Evolutionary conservation across 2,888 invertebrate genomes (phyloP), one percentile per base, ranked within the genome.

Genomic region (Parascotia fuliginaria): DNA sequence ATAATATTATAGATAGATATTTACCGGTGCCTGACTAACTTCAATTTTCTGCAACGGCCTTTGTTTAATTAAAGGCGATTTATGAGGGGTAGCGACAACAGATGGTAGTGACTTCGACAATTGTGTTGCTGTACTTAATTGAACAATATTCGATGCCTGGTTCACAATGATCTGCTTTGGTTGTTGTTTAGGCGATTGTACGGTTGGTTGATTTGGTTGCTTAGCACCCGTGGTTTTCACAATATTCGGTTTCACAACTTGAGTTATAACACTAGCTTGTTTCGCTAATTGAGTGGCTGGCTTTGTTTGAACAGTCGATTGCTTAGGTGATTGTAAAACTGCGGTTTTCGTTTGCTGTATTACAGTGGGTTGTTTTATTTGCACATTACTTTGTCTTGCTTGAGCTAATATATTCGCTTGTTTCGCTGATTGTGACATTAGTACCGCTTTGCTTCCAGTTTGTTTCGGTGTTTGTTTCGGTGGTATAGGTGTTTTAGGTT

Each of bases 21-120:
- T 67, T 42, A 86, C 85, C 60, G 73, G 61, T 22, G 72, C 56
- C 36, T 76, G 79, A 9, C 79, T 54, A 0, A 73, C 65, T 37
- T 88, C 90, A 22, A 75, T 61, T 55, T 86, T 87, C 41, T 77
- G 77, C 36, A 85, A 55, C 3, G 87, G 81, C 50, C 89, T 77
- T 55, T 85, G 89, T 61, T 87, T 87, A 16, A 84, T 75, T 11
- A 90, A 64, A 16, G 89, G 87, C 6, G 88, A 80, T 43, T 85
- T 85, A 28, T 80, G 79, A 0, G 86, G 79, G 7, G 85, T 60
- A 0, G 85, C 62, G 0, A 83, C 74, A 0, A 83, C 72, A 0
- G 87, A 73, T 0, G 87, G 81, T 47, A 85, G 42, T 0, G 82
- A 65, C 27, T 84, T 81, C 0, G 79, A 67, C 27, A 77, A 42